These are phyloP conservation scores for Argyresthia albistria DNA, from an alignment of 2,888 invertebrate species.

Conservation along the genomic window DNA sequence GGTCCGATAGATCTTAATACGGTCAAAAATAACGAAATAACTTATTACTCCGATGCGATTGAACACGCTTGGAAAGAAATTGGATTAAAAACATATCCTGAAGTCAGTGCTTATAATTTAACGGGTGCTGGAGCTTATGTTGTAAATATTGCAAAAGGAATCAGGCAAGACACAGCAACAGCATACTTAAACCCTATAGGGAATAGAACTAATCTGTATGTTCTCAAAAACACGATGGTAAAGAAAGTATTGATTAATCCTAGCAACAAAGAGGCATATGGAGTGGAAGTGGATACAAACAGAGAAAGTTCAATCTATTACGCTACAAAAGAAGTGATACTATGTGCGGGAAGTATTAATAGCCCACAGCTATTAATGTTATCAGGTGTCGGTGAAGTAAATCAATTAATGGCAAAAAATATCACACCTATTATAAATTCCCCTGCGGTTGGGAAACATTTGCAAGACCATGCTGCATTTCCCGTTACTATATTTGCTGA, in stretches of 20 bases:
- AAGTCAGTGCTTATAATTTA: conserved; percentile 46
- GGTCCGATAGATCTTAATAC: conserved; percentile 57
- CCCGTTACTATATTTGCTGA: conserved; percentile 41
- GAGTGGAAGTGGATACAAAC: conserved; percentile 38
- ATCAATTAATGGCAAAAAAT: conserved; percentile 35
- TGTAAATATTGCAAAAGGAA: conserved; percentile 54
- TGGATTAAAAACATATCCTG: conserved; percentile 42
- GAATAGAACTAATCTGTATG: conserved; percentile 35
- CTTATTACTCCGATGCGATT: conserved; percentile 27
- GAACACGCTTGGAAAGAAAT: conserved; percentile 49
- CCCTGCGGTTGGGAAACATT: conserved; percentile 60
- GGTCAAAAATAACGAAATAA: conserved; percentile 46
- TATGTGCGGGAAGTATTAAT: conserved; percentile 59
- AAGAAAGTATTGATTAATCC: conserved; percentile 59
- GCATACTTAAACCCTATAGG: conserved; percentile 45
- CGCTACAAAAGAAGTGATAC: conserved; percentile 52
- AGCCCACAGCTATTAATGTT: conserved; percentile 63
- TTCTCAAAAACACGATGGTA: conserved; percentile 58
- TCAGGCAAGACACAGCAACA: conserved; percentile 54
- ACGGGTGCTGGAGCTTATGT: conserved; percentile 59
- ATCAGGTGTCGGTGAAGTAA: conserved; percentile 61
- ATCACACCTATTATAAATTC: conserved; percentile 42
- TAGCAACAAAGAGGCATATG: conserved; percentile 39
- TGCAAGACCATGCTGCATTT: conserved; percentile 63
- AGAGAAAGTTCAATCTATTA: conserved; percentile 20